Percentiles rank a stretch among this genome's conserved stretches.
Conservation (phyloP, 2,113 vertebrate species). For the Geococcyx californianus region DNA sequence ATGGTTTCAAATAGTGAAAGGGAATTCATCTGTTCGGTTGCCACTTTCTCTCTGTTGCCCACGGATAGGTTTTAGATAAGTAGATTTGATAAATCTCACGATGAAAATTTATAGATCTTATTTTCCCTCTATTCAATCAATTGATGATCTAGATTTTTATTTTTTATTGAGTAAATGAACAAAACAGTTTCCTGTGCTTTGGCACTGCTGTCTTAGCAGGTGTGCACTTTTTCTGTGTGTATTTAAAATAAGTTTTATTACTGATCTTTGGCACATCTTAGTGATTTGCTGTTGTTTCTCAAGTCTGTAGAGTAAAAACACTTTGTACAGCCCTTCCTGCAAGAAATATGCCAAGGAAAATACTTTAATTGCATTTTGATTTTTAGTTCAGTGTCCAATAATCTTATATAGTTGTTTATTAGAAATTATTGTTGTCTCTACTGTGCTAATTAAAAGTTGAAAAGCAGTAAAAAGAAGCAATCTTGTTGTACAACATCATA, state of each 20-base stretch:
- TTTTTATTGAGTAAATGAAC: not conserved
- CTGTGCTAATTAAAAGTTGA: conserved; percentile 32
- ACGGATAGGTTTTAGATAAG: not conserved
- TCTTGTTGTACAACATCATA: not conserved
- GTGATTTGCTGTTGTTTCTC: not conserved
- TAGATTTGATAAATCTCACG: not conserved
- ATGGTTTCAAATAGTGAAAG: not conserved
- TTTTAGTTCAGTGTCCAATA: conserved; percentile 18
- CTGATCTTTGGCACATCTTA: not conserved
- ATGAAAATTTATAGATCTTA: not conserved
- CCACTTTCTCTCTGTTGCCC: not conserved
- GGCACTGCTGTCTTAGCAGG: not conserved
- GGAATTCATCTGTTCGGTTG: not conserved
- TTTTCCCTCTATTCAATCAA: not conserved
- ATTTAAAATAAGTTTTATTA: not conserved
- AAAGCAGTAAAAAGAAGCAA: not conserved
- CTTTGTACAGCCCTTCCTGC: not conserved
- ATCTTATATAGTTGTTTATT: conserved; percentile 32
- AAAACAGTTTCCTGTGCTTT: not conserved
- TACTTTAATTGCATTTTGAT: conserved; percentile 20
- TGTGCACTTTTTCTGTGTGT: not conserved
- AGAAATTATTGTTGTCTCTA: not conserved
- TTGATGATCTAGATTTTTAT: not conserved
- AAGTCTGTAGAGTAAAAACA: not conserved
- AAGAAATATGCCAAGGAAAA: not conserved